These are phyloP conservation scores for Epiblema foenella DNA, from an alignment of 2,888 invertebrate species.

Conservation along the genomic window DNA sequence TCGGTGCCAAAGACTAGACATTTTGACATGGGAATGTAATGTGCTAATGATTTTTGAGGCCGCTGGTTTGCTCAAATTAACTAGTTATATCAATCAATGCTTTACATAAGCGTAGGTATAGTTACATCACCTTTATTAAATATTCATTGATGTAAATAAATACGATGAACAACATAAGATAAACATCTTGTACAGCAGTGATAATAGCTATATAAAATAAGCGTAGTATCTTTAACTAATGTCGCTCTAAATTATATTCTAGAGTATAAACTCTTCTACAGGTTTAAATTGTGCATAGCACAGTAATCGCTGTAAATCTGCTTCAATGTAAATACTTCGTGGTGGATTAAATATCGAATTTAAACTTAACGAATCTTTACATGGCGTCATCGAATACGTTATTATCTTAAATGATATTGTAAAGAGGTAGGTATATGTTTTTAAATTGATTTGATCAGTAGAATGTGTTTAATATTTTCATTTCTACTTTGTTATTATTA, in stretches of 20 bases:
- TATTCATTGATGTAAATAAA: conserved; percentile 44
- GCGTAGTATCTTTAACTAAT: conserved; percentile 28
- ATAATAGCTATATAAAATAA: conserved; percentile 16
- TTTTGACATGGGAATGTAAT: conserved; percentile 46
- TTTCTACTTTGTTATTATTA: conserved; percentile 18
- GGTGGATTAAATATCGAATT: conserved; percentile 58
- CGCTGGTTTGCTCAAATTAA: conserved; percentile 77
- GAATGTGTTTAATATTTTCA: conserved; percentile 25
- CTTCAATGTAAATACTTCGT: conserved; percentile 59
- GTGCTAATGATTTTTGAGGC: conserved; percentile 57
- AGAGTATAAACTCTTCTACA: conserved; percentile 49
- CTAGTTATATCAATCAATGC: conserved; percentile 59
- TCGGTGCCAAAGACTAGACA: conserved; percentile 66
- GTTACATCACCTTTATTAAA: conserved; percentile 30
- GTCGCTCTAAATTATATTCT: conserved; percentile 32
- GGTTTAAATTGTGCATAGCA: conserved; percentile 70
- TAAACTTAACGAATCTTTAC: conserved; percentile 55
- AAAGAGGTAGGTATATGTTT: conserved; percentile 67
- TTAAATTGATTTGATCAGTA: conserved; percentile 47
- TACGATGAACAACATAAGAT: conserved; percentile 6
- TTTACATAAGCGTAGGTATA: conserved; percentile 41
- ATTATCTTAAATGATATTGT: conserved; percentile 57
- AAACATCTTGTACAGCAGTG: conserved; percentile 24
- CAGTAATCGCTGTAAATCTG: conserved; percentile 53
- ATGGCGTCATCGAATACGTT: conserved; percentile 62